Percentiles rank a stretch among this genome's conserved stretches.
These are phyloP conservation scores for Amphipyra tragopoginis DNA, from an alignment of 2,888 invertebrate genomes.

Conservation along the genomic window DNA sequence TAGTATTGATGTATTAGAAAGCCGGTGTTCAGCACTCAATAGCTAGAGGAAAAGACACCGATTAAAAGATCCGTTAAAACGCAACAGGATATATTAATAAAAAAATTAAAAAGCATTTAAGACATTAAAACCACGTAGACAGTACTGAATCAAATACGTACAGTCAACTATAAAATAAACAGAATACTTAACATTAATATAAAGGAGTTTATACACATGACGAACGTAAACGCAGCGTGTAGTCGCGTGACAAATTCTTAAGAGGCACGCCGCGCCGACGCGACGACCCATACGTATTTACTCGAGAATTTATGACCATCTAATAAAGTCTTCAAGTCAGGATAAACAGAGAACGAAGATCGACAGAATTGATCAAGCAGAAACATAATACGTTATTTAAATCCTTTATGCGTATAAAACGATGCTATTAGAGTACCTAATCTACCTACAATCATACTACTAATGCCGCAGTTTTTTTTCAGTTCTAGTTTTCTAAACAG, in stretches of 20 bases:
- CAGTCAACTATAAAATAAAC: constrained; percentile 15
- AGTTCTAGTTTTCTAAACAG: too few species aligned
- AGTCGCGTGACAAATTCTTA: constrained; percentile 72
- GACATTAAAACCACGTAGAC: constrained; percentile 1
- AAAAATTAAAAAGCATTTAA: background rate
- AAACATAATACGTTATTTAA: too few species aligned
- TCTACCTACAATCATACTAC: too few species aligned
- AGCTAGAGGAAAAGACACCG: background rate
- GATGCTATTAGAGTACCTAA: too few species aligned
- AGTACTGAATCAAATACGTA: constrained; percentile 1
- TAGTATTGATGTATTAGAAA: too few species aligned
- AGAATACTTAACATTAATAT: constrained; percentile 36
- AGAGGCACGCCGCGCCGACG: constrained; percentile 47
- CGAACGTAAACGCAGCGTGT: constrained; percentile 64
- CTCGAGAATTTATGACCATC: constrained; percentile 69
- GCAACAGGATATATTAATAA: background rate
- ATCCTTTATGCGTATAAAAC: too few species aligned
- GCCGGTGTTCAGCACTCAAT: too few species aligned
- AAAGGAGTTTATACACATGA: constrained; percentile 53
- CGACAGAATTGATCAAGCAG: too few species aligned
- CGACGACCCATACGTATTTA: constrained; percentile 52
- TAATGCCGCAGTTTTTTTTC: too few species aligned
- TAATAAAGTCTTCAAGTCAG: constrained; percentile 56
- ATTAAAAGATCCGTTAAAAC: too few species aligned
- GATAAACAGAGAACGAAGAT: too few species aligned